phyloP scores from a whole-genome alignment of 2,888 invertebrate species.

The Eupithecia inturbata region DNA sequence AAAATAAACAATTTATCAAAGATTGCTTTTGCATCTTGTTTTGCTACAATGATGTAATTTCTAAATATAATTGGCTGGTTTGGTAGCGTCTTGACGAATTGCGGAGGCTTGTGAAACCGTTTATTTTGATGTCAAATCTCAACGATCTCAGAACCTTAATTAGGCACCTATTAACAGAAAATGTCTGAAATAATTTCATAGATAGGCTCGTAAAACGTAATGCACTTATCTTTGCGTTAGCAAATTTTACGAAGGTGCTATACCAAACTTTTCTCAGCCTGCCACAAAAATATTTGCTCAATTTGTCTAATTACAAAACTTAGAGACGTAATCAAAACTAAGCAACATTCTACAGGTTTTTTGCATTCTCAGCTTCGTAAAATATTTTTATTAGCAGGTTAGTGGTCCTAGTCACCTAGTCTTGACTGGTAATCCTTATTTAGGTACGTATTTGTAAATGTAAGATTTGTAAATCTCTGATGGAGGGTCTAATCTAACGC shows the following conservation, averaged over 20 bases:
- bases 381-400: conserved; percentile 7
- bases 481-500: background rate
- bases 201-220: background rate
- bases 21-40: conserved; percentile 12
- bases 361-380: conserved; percentile 11
- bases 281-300: background rate
- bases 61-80: conserved; percentile 49
- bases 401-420: background rate
- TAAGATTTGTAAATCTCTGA: background rate
- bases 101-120: conserved; percentile 61
- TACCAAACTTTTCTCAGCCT: background rate
- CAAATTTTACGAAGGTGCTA: background rate
- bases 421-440: background rate
- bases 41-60: conserved; percentile 50
- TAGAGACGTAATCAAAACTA: background rate
- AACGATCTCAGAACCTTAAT: conserved; percentile 35
- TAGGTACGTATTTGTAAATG: background rate
- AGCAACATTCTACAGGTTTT: conserved; percentile 15
- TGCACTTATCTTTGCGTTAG: background rate
- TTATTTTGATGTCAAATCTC: conserved; percentile 59
- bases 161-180: background rate
- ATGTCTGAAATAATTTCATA: background rate
- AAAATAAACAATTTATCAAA: background rate
- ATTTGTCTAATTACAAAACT: conserved; percentile 14
- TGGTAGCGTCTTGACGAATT: conserved; percentile 50